Percentiles rank a stretch among this genome's conserved stretches.
These are phyloP conservation scores for Fistularia tabacaria DNA, from an alignment of 2,797 vertebrate genomes.

Conservation along the genomic window DNA sequence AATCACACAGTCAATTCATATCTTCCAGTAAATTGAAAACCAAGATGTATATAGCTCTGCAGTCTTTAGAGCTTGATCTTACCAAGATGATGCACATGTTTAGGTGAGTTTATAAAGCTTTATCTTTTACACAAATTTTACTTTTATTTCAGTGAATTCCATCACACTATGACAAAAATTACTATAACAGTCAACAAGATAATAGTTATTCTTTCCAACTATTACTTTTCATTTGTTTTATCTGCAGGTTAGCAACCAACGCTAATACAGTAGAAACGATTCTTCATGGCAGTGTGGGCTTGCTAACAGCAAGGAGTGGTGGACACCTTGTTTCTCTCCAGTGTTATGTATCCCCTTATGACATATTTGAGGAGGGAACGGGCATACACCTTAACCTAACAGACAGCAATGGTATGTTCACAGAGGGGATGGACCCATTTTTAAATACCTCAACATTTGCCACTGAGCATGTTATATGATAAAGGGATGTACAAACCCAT, in stretches of 20 bases:
- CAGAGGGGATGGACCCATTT: not conserved
- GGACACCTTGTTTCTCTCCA: constrained; percentile 95
- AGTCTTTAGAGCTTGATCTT: constrained; percentile 95
- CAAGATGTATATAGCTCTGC: constrained; percentile 97
- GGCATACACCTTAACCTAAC: constrained; percentile 81
- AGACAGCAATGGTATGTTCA: constrained; percentile 80
- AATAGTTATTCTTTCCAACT: not conserved
- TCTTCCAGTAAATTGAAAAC: constrained; percentile 91
- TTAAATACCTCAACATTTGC: not conserved
- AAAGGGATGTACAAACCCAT: not conserved
- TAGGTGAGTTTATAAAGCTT: constrained; percentile 74
- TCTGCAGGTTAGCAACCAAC: constrained; percentile 88
- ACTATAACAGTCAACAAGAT: not conserved
- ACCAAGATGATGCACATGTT: constrained; percentile 99
- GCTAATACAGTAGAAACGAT: constrained; percentile 91
- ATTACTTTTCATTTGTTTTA: too few species aligned
- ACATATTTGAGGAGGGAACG: constrained; percentile 86
- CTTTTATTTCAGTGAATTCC: not conserved
- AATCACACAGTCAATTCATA: constrained; percentile 7
- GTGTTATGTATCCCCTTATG: constrained; percentile 94
- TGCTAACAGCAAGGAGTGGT: constrained; percentile 91
- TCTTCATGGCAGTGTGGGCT: constrained; percentile 92
- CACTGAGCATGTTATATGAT: not conserved
- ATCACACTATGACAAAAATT: not conserved
- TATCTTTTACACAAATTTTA: not conserved